Evolutionary conservation across 1,140 invertebrate genomes (phyloP).

Genomic region (Papilio machaon): DNA sequence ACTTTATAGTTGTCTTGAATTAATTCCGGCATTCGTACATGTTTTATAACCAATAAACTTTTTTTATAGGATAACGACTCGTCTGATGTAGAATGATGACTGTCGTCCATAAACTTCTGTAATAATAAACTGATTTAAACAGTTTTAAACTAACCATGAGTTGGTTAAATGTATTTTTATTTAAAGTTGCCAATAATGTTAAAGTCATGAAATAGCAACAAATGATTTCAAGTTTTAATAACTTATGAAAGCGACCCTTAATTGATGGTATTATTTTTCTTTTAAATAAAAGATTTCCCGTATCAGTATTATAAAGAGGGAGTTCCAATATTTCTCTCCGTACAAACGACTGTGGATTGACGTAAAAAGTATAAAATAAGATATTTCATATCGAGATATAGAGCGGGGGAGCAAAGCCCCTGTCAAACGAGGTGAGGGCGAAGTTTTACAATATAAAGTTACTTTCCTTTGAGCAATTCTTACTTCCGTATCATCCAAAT

Average conservation of each 20-base stretch:
- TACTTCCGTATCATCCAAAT: constrained; percentile 5
- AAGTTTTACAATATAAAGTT: constrained; percentile 50
- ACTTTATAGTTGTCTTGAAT: constrained; percentile 4
- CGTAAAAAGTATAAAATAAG: constrained; percentile 62
- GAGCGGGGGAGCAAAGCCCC: constrained; percentile 42
- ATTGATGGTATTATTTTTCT: background rate
- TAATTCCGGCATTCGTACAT: constrained; percentile 10
- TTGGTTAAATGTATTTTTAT: background rate
- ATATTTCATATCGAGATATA: constrained; percentile 54
- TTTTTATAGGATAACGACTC: constrained; percentile 10
- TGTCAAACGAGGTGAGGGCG: constrained; percentile 44
- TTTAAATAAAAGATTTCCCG: constrained; percentile 30
- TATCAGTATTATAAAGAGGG: constrained; percentile 46
- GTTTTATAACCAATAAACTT: background rate
- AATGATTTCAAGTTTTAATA: background rate
- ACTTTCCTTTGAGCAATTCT: constrained; percentile 42
- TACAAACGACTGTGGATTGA: constrained; percentile 47
- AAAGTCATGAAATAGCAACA: background rate
- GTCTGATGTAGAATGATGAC: background rate
- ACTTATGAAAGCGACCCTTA: background rate
- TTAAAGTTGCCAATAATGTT: background rate
- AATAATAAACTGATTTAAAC: background rate
- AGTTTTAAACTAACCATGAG: background rate
- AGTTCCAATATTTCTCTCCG: constrained; percentile 56
- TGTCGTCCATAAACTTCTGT: background rate